These are phyloP conservation scores for Tachina grossa DNA, from an alignment of 2,888 invertebrate genomes.

Conservation along the genomic window DNA sequence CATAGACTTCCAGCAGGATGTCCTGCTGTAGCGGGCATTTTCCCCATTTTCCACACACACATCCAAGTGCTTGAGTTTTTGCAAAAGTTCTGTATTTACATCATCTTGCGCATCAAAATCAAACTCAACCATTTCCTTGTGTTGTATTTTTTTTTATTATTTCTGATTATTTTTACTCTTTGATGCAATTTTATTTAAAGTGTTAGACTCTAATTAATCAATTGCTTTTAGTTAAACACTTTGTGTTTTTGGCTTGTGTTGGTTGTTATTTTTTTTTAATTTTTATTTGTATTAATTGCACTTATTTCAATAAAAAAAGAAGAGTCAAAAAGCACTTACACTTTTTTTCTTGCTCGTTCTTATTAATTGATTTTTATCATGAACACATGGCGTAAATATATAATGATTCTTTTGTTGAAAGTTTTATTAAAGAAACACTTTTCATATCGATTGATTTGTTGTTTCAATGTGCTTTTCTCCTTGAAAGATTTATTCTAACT, in stretches of 20 bases:
- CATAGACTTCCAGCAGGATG: conserved; percentile 83
- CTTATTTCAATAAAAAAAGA: conserved; percentile 24
- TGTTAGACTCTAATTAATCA: conserved; percentile 49
- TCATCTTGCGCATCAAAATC: conserved; percentile 81
- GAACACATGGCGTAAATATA: conserved; percentile 51
- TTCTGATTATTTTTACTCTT: conserved; percentile 9
- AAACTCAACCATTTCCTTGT: conserved; percentile 76
- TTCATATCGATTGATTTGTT: conserved; percentile 28
- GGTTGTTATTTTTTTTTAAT: background rate
- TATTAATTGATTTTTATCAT: conserved; percentile 54
- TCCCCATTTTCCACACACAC: conserved; percentile 79
- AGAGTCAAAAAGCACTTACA: conserved; percentile 37
- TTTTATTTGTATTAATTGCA: conserved; percentile 42
- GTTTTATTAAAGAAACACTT: conserved; percentile 21
- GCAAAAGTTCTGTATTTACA: conserved; percentile 81
- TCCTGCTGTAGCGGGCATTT: conserved; percentile 77
- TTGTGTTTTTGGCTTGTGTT: conserved; percentile 10
- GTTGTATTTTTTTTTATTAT: background rate
- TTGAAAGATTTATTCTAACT: conserved; percentile 19
- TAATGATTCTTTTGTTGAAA: conserved; percentile 31
- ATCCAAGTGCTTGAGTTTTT: conserved; percentile 82
- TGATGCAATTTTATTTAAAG: conserved; percentile 42
- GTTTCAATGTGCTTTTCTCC: conserved; percentile 1
- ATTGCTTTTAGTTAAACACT: conserved; percentile 33
- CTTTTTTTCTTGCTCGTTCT: conserved; percentile 19